phyloP scores from a whole-genome alignment of 2,888 invertebrate genomes.

The Cephus spinipes region DNA sequence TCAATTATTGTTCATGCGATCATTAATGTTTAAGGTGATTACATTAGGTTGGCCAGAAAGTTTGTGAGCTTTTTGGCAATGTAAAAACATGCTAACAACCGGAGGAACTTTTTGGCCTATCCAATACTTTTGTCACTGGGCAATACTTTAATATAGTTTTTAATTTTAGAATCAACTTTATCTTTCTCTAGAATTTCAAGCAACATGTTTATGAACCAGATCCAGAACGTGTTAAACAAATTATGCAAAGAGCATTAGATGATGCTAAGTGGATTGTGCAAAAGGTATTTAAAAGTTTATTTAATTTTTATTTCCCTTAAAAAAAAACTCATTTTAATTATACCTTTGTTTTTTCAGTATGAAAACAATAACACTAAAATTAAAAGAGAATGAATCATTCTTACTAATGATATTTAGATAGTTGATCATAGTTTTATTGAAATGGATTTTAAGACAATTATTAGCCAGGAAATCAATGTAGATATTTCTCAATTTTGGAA shows the following conservation, averaged over 20 bases:
- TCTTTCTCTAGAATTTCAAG: conserved; percentile 75
- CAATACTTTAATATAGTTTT: no score
- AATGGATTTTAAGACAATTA: conserved; percentile 44
- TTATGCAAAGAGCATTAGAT: conserved; percentile 77
- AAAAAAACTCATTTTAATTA: conserved; percentile 13
- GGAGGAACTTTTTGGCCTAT: no score
- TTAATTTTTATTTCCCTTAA: neutral
- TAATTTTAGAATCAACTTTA: neutral
- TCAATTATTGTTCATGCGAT: no score
- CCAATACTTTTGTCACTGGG: no score
- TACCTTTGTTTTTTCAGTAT: neutral
- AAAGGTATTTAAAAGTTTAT: conserved; percentile 70
- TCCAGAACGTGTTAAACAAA: conserved; percentile 77
- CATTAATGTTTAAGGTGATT: no score
- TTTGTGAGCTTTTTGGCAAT: no score
- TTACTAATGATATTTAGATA: conserved; percentile 15
- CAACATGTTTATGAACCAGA: conserved; percentile 82
- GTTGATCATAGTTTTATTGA: neutral
- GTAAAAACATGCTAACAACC: no score
- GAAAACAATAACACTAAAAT: neutral
- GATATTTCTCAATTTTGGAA: conserved; percentile 73
- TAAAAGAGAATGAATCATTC: conserved; percentile 4
- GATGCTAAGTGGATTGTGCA: conserved; percentile 83
- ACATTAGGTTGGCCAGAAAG: no score
- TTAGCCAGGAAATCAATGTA: conserved; percentile 42